These are phyloP conservation scores for Drosophila macrospina DNA, from an alignment of 2,888 invertebrate species.

Conservation along the genomic window DNA sequence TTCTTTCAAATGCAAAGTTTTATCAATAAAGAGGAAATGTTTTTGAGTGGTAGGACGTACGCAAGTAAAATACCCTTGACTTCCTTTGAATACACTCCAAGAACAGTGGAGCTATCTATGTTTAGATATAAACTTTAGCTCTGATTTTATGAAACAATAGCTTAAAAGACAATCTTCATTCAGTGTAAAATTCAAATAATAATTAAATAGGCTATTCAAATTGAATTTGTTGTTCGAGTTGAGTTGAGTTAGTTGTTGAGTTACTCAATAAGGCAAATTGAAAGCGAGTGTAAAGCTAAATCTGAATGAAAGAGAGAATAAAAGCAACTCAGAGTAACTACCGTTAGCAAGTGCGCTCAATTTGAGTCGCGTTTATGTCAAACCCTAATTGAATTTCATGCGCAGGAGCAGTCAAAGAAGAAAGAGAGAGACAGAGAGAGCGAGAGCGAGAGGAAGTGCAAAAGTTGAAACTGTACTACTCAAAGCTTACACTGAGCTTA, in stretches of 20 bases:
- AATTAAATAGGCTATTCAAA: not conserved
- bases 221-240: not conserved
- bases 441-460: not conserved
- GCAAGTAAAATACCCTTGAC: not conserved
- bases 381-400: slow-evolving; percentile 67
- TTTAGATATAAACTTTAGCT: not conserved
- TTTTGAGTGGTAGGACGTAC: too few relatives aligned
- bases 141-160: not conserved
- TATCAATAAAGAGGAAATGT: too few relatives aligned
- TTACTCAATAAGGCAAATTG: slow-evolving; percentile 7
- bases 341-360: slow-evolving; percentile 13
- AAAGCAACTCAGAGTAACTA: not conserved
- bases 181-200: too few relatives aligned
- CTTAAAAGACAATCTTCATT: not conserved
- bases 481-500: slow-evolving; percentile 48
- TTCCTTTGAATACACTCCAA: not conserved
- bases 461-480: slow-evolving; percentile 15
- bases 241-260: too few relatives aligned
- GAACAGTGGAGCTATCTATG: too few relatives aligned
- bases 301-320: slow-evolving; percentile 22
- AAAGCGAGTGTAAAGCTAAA: slow-evolving; percentile 6
- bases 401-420: slow-evolving; percentile 67
- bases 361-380: slow-evolving; percentile 47
- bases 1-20: too few relatives aligned
- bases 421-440: not conserved